A percentile compares a stretch with the other conserved stretches of the same genome.
phyloP scores from a whole-genome alignment of 2,888 invertebrate species.

The Diplolepis rosae region DNA sequence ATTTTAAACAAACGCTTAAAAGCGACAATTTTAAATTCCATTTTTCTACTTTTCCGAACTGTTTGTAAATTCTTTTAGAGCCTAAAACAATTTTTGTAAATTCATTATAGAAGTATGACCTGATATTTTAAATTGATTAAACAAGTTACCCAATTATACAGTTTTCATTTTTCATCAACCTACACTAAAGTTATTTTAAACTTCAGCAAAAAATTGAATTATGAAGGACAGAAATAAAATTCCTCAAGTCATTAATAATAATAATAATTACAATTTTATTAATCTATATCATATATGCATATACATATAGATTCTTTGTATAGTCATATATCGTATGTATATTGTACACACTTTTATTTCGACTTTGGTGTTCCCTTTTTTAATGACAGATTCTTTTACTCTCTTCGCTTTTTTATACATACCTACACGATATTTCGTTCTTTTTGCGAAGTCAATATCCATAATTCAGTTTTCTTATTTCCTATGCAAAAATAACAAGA shows the following conservation, averaged over 20 bases:
- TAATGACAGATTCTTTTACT: constrained; percentile 11
- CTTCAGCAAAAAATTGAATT: background rate
- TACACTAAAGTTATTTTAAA: background rate
- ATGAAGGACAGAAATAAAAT: constrained; percentile 2
- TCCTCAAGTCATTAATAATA: constrained; percentile 14
- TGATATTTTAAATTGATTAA: background rate
- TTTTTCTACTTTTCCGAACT: background rate
- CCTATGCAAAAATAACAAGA: background rate
- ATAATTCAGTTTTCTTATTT: no score
- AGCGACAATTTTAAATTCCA: background rate
- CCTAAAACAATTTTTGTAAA: background rate
- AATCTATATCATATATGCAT: constrained; percentile 66
- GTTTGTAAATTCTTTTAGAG: background rate
- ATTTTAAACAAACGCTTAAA: background rate
- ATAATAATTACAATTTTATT: constrained; percentile 63
- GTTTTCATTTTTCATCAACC: background rate
- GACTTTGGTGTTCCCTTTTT: constrained; percentile 52
- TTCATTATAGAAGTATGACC: background rate
- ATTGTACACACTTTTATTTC: constrained; percentile 63
- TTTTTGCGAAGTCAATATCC: background rate
- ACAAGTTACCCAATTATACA: background rate
- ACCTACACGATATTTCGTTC: background rate
- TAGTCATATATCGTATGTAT: constrained; percentile 57
- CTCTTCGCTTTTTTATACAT: constrained; percentile 4
- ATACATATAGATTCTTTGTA: constrained; percentile 62